Base-by-base conservation (phyloP, 2,113 vertebrate species). In the Psophia crepitans region DNA sequence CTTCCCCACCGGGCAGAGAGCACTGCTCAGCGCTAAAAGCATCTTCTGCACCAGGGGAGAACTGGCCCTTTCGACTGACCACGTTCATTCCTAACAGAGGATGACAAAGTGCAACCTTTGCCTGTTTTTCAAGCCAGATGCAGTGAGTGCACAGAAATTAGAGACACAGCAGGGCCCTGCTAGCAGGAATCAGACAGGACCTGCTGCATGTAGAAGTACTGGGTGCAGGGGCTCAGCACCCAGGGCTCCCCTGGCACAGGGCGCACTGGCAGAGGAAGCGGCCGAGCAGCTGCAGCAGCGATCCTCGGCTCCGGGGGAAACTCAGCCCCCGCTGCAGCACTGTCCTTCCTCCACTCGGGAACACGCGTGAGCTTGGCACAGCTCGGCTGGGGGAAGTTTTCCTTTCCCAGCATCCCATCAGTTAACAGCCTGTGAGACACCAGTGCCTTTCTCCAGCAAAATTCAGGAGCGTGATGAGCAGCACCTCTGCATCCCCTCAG, bases 91-190 rank as follows among this genome's bases (percentile, higher is more conserved):
- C 51, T 6, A 19, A 8, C 39, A 0, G 19, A 3, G 39, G 74
- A 8, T 4, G 32, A 9, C 5, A 5, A 8, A 43, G 48, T 0
- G 6, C 54, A 32, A 26, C 48, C n/a, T 8, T 12, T 5, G 65
- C 3, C 28, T 2, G 3, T 0, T 46, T 28, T 14, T 4, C 43
- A 2, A 32, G 63, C 35, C 53, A 22, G 57, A 2, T 7, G 1
- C 17, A 2, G 21, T 0, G 35, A n/a, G 63, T 0, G 17, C 61
- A 1, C 30, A 8, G 79, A 27, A 8, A 24, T 2, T 1, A 1
- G 57, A 30, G n/a, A 3, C 33, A 19, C 5, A 6, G 37, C 3
- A 1, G 20, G 65, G 43, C 84, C 75, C 46, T 22, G 54, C 35
- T 51, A 7, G 60, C 43, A 4, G 69, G 30, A 33, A 13, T 5